Evolutionary conservation across 1,140 invertebrate species (phyloP).

Genomic region (Pachypeltis micranthus): DNA sequence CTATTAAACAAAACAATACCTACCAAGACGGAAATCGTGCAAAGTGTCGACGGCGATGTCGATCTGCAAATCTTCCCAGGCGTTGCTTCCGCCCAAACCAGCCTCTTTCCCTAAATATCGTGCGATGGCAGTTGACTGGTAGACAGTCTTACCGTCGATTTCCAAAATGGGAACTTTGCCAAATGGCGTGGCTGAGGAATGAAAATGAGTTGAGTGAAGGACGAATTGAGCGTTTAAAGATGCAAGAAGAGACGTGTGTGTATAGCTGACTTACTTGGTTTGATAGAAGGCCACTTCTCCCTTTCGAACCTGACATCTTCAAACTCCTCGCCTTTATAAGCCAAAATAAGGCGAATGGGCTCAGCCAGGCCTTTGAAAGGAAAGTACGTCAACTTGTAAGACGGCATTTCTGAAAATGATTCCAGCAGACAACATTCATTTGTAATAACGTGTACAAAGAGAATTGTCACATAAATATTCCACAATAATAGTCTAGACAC

Average conservation of each 20-base stretch:
- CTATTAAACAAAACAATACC: no score
- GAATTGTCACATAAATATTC: no score
- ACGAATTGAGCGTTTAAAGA: no score
- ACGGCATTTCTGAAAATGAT: no score
- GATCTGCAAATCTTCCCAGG: background rate
- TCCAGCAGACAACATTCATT: no score
- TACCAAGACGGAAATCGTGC: no score
- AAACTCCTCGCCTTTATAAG: conserved; percentile 46
- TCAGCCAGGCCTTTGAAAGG: conserved; percentile 53
- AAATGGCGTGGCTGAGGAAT: conserved; percentile 37
- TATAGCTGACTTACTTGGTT: conserved; percentile 25
- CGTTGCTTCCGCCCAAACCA: conserved; percentile 37
- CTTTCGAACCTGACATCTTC: conserved; percentile 40
- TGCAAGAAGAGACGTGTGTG: no score
- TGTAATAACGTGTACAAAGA: no score
- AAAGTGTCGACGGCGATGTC: conserved; percentile 7
- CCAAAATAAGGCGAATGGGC: conserved; percentile 50
- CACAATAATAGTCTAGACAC: no score
- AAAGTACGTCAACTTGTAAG: conserved; percentile 52
- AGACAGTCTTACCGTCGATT: conserved; percentile 38
- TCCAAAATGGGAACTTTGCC: conserved; percentile 42
- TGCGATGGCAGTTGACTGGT: conserved; percentile 40
- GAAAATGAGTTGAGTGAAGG: no score
- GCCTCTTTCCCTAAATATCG: conserved; percentile 40
- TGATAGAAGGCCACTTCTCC: conserved; percentile 15